Evolutionary conservation across 1,140 invertebrate species (phyloP), one percentile per base, ranked within the genome.

Genomic region (Copidosoma floridanum): DNA sequence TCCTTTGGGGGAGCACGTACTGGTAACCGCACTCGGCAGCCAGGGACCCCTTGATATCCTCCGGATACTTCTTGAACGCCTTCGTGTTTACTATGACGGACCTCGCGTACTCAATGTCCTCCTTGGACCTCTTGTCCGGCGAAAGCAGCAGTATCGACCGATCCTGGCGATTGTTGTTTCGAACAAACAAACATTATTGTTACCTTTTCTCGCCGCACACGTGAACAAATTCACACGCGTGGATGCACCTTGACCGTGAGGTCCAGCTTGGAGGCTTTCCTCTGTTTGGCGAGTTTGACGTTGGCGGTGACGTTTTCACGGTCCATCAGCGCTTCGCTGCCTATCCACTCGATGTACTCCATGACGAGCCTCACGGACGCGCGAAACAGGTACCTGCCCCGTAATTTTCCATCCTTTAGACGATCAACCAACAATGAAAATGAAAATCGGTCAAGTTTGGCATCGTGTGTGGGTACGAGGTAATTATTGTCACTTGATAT

Each of bases 21-120:
- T 79, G 80, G 71, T 86, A 87, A 53, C 79, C 76, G 12, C 82
- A 83, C 0, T 82, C 79, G 0, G 73, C 75, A 4, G 83, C 82
- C 23, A 88, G 61, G 24, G 80, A 71, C 60, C 78, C 77, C 65
- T 82, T 83, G 3, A 86, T 76, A 46, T 83, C 63, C 70, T 85
- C 68, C 3, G 74, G 52, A 70, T 73, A 74, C 35, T 68, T 73
- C 51, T 52, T 61, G 16, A 71, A 75, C 8, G 63, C 67, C 23
- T 27, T 59, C 0, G 71, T 55, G 1, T 66, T 69, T 18, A 65
- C 68, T 1, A 76, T 61, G n/a, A 74, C 50, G 18, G 62, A 44
- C 18, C 56, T 57, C 47, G 73, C 65, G 18, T 71, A 65, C 0
- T 26, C 38, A 46, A 44, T 66, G 0, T 73, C 67, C 0, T 50